A percentile compares a stretch with the other conserved stretches of the same genome.
Evolutionary conservation across 2,888 invertebrate species (phyloP).

Genomic region (Caenorhabditis angaria): DNA sequence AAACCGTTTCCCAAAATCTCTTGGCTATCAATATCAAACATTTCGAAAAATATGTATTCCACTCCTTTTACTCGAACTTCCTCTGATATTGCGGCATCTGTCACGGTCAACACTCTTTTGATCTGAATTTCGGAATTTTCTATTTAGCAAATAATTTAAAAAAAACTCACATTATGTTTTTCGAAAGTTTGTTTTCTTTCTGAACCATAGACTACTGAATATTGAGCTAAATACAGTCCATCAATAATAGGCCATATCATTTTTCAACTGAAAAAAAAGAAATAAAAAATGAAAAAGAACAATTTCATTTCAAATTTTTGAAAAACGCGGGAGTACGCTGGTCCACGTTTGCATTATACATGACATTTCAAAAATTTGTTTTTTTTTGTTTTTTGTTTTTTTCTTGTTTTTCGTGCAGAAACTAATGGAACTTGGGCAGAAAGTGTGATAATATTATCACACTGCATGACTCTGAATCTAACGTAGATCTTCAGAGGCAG

Average conservation of each 20-base stretch:
- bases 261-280: slow-evolving; percentile 5
- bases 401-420: neutral
- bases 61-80: slow-evolving; percentile 5
- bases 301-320: neutral
- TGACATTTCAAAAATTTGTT: neutral
- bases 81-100: slow-evolving; percentile 9
- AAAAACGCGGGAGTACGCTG: neutral
- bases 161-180: slow-evolving; percentile 17
- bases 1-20: slow-evolving; percentile 21
- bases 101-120: slow-evolving; percentile 20
- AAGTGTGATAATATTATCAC: no score
- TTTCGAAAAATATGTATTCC: slow-evolving; percentile 19
- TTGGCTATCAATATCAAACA: slow-evolving; percentile 17
- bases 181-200: slow-evolving; percentile 9
- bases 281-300: neutral
- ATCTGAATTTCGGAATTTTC: slow-evolving; percentile 14
- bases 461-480: no score
- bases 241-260: slow-evolving; percentile 35
- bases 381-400: neutral
- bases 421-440: neutral
- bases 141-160: neutral
- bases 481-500: no score
- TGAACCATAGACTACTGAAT: slow-evolving; percentile 18
- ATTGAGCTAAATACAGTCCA: slow-evolving; percentile 26
- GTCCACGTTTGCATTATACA: slow-evolving; percentile 18